phyloP scores from a whole-genome alignment of 1,140 invertebrate genomes.

The Hormaphis cornu region DNA sequence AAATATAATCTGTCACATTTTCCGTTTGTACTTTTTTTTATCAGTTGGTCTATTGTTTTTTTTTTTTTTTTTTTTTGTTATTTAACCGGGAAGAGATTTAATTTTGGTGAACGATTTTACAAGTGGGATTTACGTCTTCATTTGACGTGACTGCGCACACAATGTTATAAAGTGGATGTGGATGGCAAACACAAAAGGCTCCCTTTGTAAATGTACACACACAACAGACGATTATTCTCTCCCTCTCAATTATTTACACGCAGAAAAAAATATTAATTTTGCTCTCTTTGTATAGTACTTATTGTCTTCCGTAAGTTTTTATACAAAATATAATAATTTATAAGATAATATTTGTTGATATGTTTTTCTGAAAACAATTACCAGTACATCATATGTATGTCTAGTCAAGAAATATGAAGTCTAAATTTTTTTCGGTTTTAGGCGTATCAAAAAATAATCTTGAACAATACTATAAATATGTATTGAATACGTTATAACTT shows the following conservation, averaged over 20 bases:
- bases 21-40: background rate
- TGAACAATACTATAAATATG: too few relatives aligned
- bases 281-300: background rate
- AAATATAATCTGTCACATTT: background rate
- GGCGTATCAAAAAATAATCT: too few relatives aligned
- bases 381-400: too few relatives aligned
- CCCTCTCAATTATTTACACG: constrained; percentile 14
- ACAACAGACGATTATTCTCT: constrained; percentile 16
- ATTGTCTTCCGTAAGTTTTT: background rate
- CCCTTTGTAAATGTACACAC: background rate
- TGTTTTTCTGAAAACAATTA: background rate
- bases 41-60: background rate
- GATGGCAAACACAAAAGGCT: constrained; percentile 20
- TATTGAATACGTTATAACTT: too few relatives aligned
- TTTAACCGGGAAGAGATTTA: background rate
- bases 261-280: constrained; percentile 4
- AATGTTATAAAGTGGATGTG: constrained; percentile 23
- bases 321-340: background rate
- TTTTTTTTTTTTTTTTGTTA: background rate
- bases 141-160: constrained; percentile 27
- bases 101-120: constrained; percentile 30
- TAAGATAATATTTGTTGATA: background rate
- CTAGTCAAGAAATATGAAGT: too few relatives aligned
- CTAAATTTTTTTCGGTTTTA: too few relatives aligned
- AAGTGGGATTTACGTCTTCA: constrained; percentile 30